A percentile compares a stretch with the other conserved stretches of the same genome.
Evolutionary conservation across 2,797 vertebrate species (phyloP).

Genomic region (Nannoperca obscura): DNA sequence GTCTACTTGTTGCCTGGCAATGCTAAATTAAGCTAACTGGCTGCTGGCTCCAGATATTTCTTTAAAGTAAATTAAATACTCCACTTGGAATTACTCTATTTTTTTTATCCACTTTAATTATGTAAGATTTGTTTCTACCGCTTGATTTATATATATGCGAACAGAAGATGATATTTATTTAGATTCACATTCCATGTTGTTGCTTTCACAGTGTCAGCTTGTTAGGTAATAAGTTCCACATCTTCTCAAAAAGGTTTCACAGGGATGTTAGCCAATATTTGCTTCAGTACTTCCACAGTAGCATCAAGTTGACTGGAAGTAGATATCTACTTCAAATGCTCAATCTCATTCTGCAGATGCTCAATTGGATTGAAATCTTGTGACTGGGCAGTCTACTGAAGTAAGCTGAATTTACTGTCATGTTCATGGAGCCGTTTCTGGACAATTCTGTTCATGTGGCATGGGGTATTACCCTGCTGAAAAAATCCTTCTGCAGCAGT

Average conservation of each 20-base stretch:
- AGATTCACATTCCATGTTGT: slow-evolving; percentile 16
- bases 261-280: slow-evolving; percentile 60
- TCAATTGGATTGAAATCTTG: slow-evolving; percentile 72
- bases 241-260: slow-evolving; percentile 55
- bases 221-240: slow-evolving; percentile 55
- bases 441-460: slow-evolving; percentile 61
- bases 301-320: slow-evolving; percentile 64
- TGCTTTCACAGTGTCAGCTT: slow-evolving; percentile 42
- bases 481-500: slow-evolving; percentile 51
- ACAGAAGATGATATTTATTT: slow-evolving; percentile 27
- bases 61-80: background rate
- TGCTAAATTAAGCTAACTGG: background rate
- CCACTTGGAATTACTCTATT: background rate
- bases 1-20: background rate
- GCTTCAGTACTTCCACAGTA: slow-evolving; percentile 57
- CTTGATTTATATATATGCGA: slow-evolving; percentile 25
- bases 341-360: slow-evolving; percentile 70
- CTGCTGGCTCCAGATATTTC: background rate
- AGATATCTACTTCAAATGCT: slow-evolving; percentile 60
- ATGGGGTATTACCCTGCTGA: slow-evolving; percentile 65
- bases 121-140: background rate
- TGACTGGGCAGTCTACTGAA: slow-evolving; percentile 57
- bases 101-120: background rate
- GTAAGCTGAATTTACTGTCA: slow-evolving; percentile 66
- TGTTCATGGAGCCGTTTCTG: slow-evolving; percentile 58